Conservation (phyloP, 2,113 vertebrate species). For the Vidua macroura region DNA sequence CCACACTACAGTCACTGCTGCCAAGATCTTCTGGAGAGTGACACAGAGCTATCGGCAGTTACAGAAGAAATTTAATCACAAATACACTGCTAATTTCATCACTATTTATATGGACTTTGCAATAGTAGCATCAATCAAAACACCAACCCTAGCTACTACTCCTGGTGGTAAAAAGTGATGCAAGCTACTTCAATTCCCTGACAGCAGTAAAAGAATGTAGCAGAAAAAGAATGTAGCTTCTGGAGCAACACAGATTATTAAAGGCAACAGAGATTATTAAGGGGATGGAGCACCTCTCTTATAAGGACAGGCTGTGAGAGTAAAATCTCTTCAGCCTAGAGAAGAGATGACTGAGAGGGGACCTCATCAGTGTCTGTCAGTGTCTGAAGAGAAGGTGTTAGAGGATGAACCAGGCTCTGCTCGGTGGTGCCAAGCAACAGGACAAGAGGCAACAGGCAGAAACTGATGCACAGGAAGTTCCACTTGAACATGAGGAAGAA, state of each 20-base stretch:
- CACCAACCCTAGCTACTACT: neutral
- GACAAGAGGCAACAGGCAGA: neutral
- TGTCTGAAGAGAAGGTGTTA: neutral
- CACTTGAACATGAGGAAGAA: neutral
- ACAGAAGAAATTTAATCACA: neutral
- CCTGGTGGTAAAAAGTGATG: neutral
- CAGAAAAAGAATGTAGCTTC: neutral
- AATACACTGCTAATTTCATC: neutral
- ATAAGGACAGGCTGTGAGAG: neutral
- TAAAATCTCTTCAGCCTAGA: neutral
- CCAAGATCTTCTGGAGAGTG: neutral
- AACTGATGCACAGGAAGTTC: neutral
- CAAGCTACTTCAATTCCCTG: neutral
- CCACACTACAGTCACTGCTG: neutral
- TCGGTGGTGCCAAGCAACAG: neutral
- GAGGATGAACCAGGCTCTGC: neutral
- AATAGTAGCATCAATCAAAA: neutral
- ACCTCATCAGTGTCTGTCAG: neutral
- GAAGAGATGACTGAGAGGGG: neutral
- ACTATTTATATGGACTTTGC: neutral
- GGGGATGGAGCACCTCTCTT: neutral
- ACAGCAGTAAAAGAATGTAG: neutral
- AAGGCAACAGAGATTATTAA: neutral
- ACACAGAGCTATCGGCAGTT: neutral
- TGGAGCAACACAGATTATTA: neutral